phyloP scores from a whole-genome alignment of 2,888 invertebrate genomes.

The Anthrax anthrax region DNA sequence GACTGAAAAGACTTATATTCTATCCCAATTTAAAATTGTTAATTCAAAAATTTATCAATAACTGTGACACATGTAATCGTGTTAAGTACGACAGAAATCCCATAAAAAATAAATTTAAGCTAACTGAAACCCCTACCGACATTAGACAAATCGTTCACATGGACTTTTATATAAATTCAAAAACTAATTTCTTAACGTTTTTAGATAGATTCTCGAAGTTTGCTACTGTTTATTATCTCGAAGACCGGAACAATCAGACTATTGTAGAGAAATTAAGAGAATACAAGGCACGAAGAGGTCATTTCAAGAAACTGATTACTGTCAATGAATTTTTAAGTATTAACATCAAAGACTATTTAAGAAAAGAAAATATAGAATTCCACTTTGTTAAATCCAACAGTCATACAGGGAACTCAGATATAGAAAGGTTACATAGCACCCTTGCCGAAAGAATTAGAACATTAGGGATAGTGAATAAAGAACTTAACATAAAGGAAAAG shows the following conservation, averaged over 20 bases:
- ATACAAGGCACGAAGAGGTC: constrained; percentile 7
- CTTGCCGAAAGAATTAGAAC: neutral
- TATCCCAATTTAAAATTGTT: neutral
- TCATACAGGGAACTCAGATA: constrained; percentile 12
- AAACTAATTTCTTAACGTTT: neutral
- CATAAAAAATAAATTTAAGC: neutral
- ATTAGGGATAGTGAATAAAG: neutral
- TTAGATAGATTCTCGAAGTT: too few relatives aligned
- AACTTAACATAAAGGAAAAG: neutral
- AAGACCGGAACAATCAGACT: constrained; percentile 10
- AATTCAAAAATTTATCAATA: constrained; percentile 1
- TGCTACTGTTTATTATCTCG: constrained; percentile 10
- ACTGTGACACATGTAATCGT: constrained; percentile 1
- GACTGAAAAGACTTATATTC: neutral
- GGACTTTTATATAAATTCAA: neutral
- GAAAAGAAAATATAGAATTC: constrained; percentile 10
- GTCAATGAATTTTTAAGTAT: constrained; percentile 13
- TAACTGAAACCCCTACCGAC: neutral
- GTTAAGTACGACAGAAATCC: constrained; percentile 1
- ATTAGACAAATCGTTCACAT: constrained; percentile 7
- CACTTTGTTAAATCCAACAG: constrained; percentile 13
- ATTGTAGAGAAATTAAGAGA: constrained; percentile 10
- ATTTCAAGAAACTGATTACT: constrained; percentile 11
- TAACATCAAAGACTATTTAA: constrained; percentile 10
- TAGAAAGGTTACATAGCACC: constrained; percentile 9